Conservation (phyloP, 2,797 vertebrate genomes). For the Lerista edwardsae region DNA sequence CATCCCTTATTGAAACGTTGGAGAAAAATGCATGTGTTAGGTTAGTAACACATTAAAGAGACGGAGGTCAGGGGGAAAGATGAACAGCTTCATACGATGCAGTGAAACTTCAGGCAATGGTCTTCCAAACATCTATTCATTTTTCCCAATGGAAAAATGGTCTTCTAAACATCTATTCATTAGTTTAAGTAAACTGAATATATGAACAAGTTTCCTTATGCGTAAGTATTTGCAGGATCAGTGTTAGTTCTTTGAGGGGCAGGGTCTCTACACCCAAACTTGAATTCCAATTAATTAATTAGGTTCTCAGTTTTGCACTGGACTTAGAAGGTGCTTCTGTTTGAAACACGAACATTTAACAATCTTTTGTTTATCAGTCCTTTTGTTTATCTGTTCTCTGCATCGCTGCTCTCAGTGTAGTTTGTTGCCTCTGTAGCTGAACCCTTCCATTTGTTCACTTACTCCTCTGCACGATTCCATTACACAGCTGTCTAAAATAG, state of each 20-base stretch:
- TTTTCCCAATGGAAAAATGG: too few species aligned
- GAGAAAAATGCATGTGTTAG: slow-evolving; percentile 38
- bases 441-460: slow-evolving; percentile 66
- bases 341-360: neutral
- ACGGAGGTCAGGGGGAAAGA: neutral
- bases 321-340: neutral
- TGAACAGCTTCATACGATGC: slow-evolving; percentile 35
- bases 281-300: slow-evolving; percentile 1
- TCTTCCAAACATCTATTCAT: neutral
- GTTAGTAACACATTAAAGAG: neutral
- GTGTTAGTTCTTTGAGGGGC: neutral
- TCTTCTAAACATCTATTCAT: too few species aligned
- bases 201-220: neutral
- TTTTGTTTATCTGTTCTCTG: too few species aligned
- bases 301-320: neutral
- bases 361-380: neutral
- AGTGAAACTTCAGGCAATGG: slow-evolving; percentile 21
- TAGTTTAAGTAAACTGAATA: neutral
- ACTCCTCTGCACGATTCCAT: slow-evolving; percentile 74
- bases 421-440: slow-evolving; percentile 52
- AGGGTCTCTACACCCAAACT: neutral
- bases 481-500: slow-evolving; percentile 69
- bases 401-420: slow-evolving; percentile 54
- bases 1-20: slow-evolving; percentile 46
- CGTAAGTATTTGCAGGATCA: neutral